Conservation (phyloP, 1,140 invertebrate species). For the Amyelois transitella region DNA sequence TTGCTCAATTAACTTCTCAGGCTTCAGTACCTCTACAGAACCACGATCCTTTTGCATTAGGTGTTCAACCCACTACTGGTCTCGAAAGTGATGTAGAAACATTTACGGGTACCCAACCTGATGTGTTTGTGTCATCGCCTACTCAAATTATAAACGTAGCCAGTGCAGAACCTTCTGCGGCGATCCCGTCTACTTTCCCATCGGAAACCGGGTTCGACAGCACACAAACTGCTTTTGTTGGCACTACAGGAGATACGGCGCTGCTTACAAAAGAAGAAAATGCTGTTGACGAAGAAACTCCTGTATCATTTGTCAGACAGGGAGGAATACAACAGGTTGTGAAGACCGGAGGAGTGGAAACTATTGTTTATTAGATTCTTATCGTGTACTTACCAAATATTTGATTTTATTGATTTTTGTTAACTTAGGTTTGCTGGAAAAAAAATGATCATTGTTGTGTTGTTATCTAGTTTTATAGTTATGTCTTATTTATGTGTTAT, state of each 20-base stretch:
- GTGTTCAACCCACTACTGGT: conserved; percentile 25
- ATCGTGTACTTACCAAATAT: neutral
- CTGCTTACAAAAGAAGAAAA: conserved; percentile 27
- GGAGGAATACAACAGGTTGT: conserved; percentile 47
- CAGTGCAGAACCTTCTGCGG: conserved; percentile 24
- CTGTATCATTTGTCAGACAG: conserved; percentile 40
- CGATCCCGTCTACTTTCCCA: conserved; percentile 19
- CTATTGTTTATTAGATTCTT: conserved; percentile 30
- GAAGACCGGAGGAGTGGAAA: conserved; percentile 45
- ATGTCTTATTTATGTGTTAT: too few species aligned
- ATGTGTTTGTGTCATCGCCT: conserved; percentile 24
- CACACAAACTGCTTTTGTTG: conserved; percentile 30
- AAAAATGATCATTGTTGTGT: neutral
- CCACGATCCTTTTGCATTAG: conserved; percentile 38
- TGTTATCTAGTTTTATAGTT: neutral
- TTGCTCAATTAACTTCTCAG: conserved; percentile 29
- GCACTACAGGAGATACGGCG: conserved; percentile 23
- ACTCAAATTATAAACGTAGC: conserved; percentile 5
- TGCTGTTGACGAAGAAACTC: conserved; percentile 30
- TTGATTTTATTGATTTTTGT: neutral
- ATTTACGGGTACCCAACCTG: conserved; percentile 26
- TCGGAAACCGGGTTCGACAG: conserved; percentile 21
- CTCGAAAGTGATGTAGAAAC: conserved; percentile 30
- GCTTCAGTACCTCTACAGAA: conserved; percentile 20
- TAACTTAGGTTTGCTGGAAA: neutral